Evolutionary conservation across 2,888 invertebrate species (phyloP).

Genomic region (Antheraea assamensis): DNA sequence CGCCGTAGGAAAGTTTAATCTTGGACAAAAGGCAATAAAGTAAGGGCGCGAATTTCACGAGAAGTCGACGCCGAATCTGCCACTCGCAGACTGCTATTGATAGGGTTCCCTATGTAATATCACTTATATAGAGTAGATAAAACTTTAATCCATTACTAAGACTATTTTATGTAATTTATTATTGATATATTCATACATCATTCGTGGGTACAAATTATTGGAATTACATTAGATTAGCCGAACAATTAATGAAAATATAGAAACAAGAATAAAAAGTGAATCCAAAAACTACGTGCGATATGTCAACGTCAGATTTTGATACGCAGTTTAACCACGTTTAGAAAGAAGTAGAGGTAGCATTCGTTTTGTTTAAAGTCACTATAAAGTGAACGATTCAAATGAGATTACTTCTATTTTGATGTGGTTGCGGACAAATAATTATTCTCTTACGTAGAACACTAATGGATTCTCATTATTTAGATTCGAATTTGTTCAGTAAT

Average conservation of each 20-base stretch:
- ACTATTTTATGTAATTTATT: not conserved
- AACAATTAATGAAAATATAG: not conserved
- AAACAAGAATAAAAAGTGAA: not conserved
- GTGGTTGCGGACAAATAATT: too few relatives aligned
- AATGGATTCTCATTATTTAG: too few relatives aligned
- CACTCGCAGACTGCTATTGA: slow-evolving; percentile 79
- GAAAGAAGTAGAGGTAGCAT: not conserved
- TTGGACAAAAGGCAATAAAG: slow-evolving; percentile 78
- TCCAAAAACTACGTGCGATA: not conserved
- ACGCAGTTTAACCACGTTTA: not conserved
- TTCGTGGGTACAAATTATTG: not conserved
- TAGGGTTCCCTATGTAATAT: slow-evolving; percentile 62
- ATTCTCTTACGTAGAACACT: too few relatives aligned
- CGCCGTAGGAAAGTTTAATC: slow-evolving; percentile 70
- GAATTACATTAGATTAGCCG: not conserved
- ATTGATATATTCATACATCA: not conserved
- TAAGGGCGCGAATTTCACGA: slow-evolving; percentile 75
- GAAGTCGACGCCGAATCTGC: slow-evolving; percentile 75
- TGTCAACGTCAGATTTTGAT: not conserved
- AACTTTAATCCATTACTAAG: slow-evolving; percentile 8
- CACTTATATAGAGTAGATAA: slow-evolving; percentile 49
- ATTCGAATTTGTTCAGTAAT: too few relatives aligned
- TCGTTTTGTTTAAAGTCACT: not conserved
- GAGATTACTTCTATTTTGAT: too few relatives aligned
- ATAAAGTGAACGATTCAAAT: too few relatives aligned